Base-by-base conservation (phyloP, 2,888 invertebrate genomes). In the Eupelmus urozonus region DNA sequence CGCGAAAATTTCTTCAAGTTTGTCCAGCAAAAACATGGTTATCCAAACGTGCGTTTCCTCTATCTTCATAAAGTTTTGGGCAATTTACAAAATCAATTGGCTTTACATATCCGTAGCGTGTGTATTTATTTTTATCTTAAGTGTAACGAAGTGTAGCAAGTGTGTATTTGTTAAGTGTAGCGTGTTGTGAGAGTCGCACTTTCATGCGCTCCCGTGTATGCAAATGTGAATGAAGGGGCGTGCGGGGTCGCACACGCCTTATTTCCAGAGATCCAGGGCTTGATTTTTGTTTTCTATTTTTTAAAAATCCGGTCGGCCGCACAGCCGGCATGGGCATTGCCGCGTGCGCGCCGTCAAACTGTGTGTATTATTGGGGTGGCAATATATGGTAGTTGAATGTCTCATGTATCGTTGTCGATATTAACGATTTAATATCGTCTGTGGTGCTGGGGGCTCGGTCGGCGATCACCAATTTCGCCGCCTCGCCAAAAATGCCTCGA, bases 81-180 rank as follows among this genome's bases (percentile, higher is more conserved):
- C 83, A 89, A 90, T 90, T 90, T 90, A 90, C 90, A 90, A 90
- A 90, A 90, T 86, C 85, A 89, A 90, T 90, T 90, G 89, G 88
- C 89, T 90, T 90, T 90, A 90, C 90, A 90, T 90, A 90, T 90
- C 90, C 90, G 90, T 90, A 90, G 88, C 86, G 85, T 88, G 87
- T 88, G 82, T 84, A 82, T 55, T 42, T 55, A 59, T 59, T 66
- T 67, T 63, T 59, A 60, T 67, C n/a, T 42, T 16, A 62, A 81
- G 82, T 82, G 69, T 79, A 80, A 76, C 81, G 59, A 60, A 77
- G 85, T 87, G 81, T 85, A 73, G 18, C 27, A 67, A 72, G 74
- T 72, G 84, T 86, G 83, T 72, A 67, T 11, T 77, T 81, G 69
- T 62, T 40, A 67, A 79, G 82, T 84, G 82, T 83, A 79, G 34